These are phyloP conservation scores for Stomorhina lunata DNA, from an alignment of 2,888 invertebrate species.

Conservation along the genomic window DNA sequence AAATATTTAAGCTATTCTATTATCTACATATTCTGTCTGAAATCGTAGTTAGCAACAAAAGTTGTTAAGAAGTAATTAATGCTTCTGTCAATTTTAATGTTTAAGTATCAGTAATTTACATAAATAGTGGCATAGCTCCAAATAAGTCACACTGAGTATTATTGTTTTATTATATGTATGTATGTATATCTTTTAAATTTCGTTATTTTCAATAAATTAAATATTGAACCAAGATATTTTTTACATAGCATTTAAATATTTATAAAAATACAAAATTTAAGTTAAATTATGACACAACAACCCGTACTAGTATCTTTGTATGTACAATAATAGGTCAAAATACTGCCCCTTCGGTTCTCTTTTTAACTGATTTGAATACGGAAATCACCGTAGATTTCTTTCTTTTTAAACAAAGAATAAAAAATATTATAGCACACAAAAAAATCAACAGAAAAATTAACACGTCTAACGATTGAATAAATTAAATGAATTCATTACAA, in stretches of 20 bases:
- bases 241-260: too few species aligned
- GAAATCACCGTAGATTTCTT: slow-evolving; percentile 22
- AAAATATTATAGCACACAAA: slow-evolving; percentile 1
- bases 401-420: slow-evolving; percentile 10
- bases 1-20: too few species aligned
- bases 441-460: neutral
- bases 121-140: too few species aligned
- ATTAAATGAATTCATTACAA: neutral
- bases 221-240: too few species aligned
- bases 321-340: neutral
- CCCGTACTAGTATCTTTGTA: neutral
- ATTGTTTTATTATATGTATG: neutral
- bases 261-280: too few species aligned
- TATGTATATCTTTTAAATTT: neutral
- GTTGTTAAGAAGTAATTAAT: neutral
- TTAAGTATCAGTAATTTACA: too few species aligned
- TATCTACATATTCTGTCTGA: neutral
- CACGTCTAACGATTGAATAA: neutral
- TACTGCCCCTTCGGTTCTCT: neutral
- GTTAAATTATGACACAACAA: slow-evolving; percentile 26
- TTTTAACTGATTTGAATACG: neutral
- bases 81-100: neutral
- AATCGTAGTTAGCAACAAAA: slow-evolving; percentile 24
- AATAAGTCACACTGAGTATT: too few species aligned
- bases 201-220: too few species aligned